Conservation (phyloP, 2,888 invertebrate species). For the Notodonta ziczac region DNA sequence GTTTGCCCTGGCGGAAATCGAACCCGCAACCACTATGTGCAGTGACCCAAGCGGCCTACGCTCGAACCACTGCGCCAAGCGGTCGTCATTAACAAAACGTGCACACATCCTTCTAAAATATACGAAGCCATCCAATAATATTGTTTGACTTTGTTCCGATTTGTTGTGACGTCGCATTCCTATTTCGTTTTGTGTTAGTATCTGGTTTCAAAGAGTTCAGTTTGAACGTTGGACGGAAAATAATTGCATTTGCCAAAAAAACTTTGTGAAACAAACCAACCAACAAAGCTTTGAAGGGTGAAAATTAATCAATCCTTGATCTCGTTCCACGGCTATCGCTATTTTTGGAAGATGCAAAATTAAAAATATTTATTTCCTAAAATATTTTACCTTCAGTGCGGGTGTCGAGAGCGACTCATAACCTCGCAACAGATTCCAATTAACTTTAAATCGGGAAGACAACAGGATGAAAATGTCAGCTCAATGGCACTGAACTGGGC, state of each 20-base stretch:
- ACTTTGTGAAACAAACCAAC: background rate
- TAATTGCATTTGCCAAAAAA: too few relatives aligned
- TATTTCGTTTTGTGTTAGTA: background rate
- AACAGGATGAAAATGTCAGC: constrained; percentile 15
- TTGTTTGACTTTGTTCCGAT: background rate
- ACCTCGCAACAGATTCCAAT: constrained; percentile 14
- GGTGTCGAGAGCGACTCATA: constrained; percentile 3
- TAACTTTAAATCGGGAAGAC: constrained; percentile 7
- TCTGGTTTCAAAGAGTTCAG: background rate
- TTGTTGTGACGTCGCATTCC: background rate
- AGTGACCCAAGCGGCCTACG: too few relatives aligned
- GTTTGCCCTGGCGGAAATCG: too few relatives aligned
- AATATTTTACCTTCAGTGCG: background rate
- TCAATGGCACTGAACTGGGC: background rate
- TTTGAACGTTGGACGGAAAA: background rate
- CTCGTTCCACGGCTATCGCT: too few relatives aligned
- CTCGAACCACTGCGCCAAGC: too few relatives aligned
- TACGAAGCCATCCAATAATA: too few relatives aligned
- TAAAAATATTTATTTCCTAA: background rate
- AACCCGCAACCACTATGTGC: too few relatives aligned
- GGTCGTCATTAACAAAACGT: too few relatives aligned
- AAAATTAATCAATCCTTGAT: too few relatives aligned
- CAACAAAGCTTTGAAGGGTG: too few relatives aligned
- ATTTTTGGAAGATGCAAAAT: too few relatives aligned
- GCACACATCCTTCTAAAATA: too few relatives aligned